Percentiles rank a stretch among this genome's conserved stretches.
phyloP scores from a whole-genome alignment of 1,140 invertebrate species.

The Sitophilus oryzae region DNA sequence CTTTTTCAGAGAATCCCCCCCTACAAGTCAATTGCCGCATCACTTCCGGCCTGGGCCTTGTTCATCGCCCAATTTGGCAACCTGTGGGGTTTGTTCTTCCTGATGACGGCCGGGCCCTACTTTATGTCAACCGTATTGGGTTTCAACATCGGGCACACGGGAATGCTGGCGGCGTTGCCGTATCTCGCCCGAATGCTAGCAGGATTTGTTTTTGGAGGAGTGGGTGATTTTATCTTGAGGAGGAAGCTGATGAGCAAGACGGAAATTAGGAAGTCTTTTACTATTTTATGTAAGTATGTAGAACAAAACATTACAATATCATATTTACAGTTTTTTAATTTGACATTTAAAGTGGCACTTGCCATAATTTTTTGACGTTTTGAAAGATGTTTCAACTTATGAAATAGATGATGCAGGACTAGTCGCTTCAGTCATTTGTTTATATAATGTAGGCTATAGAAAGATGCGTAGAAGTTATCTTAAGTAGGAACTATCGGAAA shows the following conservation, averaged over 20 bases:
- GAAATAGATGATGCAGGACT: no score
- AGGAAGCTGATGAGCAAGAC: conserved; percentile 53
- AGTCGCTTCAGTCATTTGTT: no score
- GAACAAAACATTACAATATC: no score
- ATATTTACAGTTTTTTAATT: no score
- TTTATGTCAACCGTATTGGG: conserved; percentile 72
- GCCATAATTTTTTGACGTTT: no score
- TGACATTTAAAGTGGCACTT: no score
- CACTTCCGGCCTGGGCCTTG: conserved; percentile 62
- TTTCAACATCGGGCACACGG: conserved; percentile 71
- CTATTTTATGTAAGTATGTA: conserved; percentile 56
- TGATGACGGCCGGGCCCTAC: conserved; percentile 82
- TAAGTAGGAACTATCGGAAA: no score
- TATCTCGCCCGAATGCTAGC: conserved; percentile 60
- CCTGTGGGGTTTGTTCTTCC: conserved; percentile 73
- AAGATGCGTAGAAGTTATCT: no score
- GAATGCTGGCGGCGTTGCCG: conserved; percentile 64
- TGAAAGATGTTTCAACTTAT: no score
- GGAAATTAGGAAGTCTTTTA: conserved; percentile 63
- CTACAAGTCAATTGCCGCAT: conserved; percentile 53
- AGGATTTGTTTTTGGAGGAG: conserved; percentile 60
- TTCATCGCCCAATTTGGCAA: conserved; percentile 64
- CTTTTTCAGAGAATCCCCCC: conserved; percentile 48
- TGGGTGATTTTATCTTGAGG: conserved; percentile 59
- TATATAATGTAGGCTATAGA: no score